Evolutionary conservation across 2,888 invertebrate species (phyloP).

Genomic region (Andrena bucephala): DNA sequence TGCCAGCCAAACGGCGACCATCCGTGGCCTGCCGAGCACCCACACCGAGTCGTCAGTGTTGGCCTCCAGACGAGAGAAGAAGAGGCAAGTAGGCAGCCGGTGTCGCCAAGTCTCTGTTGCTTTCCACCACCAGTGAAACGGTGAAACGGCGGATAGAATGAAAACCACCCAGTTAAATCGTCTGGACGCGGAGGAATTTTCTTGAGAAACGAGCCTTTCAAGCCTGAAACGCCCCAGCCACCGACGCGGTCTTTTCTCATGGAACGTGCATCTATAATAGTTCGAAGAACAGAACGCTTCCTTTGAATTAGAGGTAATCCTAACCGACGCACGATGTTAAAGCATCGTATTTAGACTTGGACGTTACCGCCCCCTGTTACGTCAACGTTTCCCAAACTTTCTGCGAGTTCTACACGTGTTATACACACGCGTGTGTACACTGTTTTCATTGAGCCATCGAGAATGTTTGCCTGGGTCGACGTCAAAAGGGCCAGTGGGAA

Average conservation of each 20-base stretch:
- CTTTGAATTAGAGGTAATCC: background rate
- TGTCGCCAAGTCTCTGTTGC: background rate
- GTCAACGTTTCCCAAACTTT: background rate
- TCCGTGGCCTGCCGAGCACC: conserved; percentile 76
- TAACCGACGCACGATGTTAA: background rate
- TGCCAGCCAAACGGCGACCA: conserved; percentile 74
- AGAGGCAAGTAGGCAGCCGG: background rate
- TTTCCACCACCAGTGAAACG: background rate
- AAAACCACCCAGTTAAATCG: too few relatives aligned
- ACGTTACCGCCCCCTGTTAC: background rate
- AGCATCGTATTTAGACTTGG: background rate
- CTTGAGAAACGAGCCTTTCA: background rate
- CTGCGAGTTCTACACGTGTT: conserved; percentile 44
- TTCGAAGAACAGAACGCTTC: conserved; percentile 1
- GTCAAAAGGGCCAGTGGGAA: conserved; percentile 57
- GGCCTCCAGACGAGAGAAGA: background rate
- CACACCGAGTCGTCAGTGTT: conserved; percentile 50
- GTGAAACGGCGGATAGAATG: too few relatives aligned
- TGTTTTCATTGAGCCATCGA: conserved; percentile 71
- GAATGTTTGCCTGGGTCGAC: conserved; percentile 62
- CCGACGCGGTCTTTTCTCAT: background rate
- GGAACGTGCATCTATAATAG: background rate
- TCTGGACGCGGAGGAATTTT: background rate
- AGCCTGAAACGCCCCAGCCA: background rate
- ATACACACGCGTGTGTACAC: conserved; percentile 54